Conservation (phyloP, 2,888 invertebrate species). For the Ichneumoninae sp. region DNA sequence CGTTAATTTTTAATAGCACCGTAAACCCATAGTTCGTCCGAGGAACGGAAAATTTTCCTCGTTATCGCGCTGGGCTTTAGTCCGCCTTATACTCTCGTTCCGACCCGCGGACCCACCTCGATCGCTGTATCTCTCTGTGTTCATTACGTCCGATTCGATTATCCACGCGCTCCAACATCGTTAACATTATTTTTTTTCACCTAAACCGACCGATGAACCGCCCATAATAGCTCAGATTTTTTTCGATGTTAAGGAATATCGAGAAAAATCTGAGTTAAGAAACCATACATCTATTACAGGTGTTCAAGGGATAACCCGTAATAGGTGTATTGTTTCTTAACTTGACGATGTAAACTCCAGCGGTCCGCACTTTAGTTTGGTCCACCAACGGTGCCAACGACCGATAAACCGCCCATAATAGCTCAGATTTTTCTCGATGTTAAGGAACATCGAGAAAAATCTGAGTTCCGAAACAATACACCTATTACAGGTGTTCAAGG, state of each 20-base stretch:
- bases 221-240: slow-evolving; percentile 37
- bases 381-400: too few relatives aligned
- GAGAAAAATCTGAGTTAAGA: too few relatives aligned
- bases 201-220: slow-evolving; percentile 41
- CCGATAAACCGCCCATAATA: too few relatives aligned
- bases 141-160: slow-evolving; percentile 66
- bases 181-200: slow-evolving; percentile 60
- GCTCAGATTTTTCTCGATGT: too few relatives aligned
- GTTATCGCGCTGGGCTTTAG: slow-evolving; percentile 54
- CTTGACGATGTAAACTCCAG: too few relatives aligned
- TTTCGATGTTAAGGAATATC: slow-evolving; percentile 20
- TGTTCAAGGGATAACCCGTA: too few relatives aligned
- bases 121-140: slow-evolving; percentile 52
- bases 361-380: too few relatives aligned
- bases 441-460: too few relatives aligned
- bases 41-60: slow-evolving; percentile 70
- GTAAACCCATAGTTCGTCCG: slow-evolving; percentile 70
- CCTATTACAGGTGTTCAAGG: too few relatives aligned
- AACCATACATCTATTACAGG: too few relatives aligned
- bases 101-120: slow-evolving; percentile 13
- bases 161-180: slow-evolving; percentile 54
- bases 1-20: slow-evolving; percentile 75
- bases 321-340: too few relatives aligned
- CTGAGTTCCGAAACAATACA: too few relatives aligned
- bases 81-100: slow-evolving; percentile 6